phyloP scores from a whole-genome alignment of 2,797 vertebrate species.

The Tiaroga cobitis region DNA sequence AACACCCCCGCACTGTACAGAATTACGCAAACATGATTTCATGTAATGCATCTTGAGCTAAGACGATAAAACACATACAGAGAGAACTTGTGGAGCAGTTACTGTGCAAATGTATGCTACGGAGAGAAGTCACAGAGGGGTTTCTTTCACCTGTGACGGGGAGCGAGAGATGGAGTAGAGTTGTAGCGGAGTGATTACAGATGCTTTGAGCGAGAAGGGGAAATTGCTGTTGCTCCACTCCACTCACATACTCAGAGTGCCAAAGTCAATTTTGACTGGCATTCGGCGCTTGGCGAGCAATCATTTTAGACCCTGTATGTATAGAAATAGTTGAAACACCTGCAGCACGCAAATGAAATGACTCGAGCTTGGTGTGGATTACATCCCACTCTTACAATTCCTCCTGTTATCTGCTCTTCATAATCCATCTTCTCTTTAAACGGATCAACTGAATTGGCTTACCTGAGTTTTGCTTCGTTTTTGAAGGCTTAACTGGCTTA shows the following conservation, averaged over 20 bases:
- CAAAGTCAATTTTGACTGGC: constrained; percentile 12
- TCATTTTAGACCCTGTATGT: neutral
- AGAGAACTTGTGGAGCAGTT: neutral
- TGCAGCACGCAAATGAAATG: neutral
- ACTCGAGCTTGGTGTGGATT: constrained; percentile 23
- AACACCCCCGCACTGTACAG: neutral
- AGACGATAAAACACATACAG: neutral
- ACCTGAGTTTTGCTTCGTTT: constrained; percentile 54
- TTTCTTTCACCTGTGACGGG: constrained; percentile 1
- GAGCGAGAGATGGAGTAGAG: constrained; percentile 20
- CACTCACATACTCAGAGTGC: neutral
- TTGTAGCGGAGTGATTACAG: constrained; percentile 33
- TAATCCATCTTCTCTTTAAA: constrained; percentile 46
- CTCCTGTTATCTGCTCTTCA: constrained; percentile 31
- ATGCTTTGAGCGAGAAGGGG: neutral
- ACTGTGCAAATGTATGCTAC: constrained; percentile 6
- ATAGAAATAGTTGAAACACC: constrained; percentile 1
- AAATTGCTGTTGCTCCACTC: constrained; percentile 29
- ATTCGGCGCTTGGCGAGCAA: neutral
- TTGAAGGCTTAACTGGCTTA: constrained; percentile 58
- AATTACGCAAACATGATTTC: constrained; percentile 1
- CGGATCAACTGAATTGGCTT: constrained; percentile 53
- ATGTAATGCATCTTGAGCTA: constrained; percentile 11
- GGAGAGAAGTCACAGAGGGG: constrained; percentile 17
- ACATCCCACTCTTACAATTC: constrained; percentile 34